Evolutionary conservation across 1,140 invertebrate species (phyloP), one percentile per base, ranked within the genome.

Genomic region (Papilio polyxenes): DNA sequence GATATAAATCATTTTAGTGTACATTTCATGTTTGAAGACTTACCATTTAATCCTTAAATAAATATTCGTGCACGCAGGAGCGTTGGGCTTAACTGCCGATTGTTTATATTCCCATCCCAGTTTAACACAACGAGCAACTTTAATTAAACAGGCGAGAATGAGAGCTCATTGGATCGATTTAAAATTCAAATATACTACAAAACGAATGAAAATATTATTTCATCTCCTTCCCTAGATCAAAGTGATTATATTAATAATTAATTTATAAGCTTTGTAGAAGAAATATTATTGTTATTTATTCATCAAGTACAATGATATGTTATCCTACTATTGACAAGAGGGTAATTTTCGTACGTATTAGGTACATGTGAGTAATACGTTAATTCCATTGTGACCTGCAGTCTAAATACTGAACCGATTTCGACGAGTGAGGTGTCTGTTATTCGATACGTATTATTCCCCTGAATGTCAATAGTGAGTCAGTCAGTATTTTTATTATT

Each of bases 41-140:
- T 76, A 53, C 31, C 17, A 76, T 53, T 76, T 76, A 76, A 76
- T 76, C 75, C 49, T 23, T 20, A 76, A 76, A 76, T 76, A 75
- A 3, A 44, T 49, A 76, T 51, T 31, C 75, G 2, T 4, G 48
- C 75, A 76, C 75, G 75, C 75, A 76, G 20, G 11, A 76, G 49
- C 48, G 48, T 75, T 10, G 2, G 20, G 75, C 75, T 76, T 76
- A 76, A 48, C 75, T 6, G 9, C 31, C 53, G 75, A 53, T 76
- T 75, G 74, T 75, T 76, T 75, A n/a, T 75, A 10, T 76, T 31
- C 75, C 75, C 75, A 76, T 76, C 48, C 17, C 44, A 8, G n/a
- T 75, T 49, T 75, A 77, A 77, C 75, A 53, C 49, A 49, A 77
- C 17, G 40, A 44, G 75, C 8, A 77, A 77, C 75, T 49, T 77